phyloP scores from a whole-genome alignment of 2,113 vertebrate species.

The Mastomys coucha region DNA sequence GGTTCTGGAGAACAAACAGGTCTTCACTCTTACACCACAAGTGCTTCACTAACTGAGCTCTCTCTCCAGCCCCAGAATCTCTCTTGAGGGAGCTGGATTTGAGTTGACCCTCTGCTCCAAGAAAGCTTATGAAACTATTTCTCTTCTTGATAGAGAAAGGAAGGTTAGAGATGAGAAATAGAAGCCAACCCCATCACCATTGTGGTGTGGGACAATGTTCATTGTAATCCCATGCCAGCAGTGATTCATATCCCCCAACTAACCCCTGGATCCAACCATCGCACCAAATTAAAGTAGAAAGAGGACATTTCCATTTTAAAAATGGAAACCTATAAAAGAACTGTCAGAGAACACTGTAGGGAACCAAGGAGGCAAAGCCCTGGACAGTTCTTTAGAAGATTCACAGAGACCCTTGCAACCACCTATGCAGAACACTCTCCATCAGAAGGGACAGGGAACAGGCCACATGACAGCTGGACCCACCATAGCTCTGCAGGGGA shows the following conservation, averaged over 20 bases:
- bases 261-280: neutral
- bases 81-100: neutral
- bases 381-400: neutral
- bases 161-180: neutral
- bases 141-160: neutral
- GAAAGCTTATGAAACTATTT: neutral
- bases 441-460: neutral
- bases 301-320: neutral
- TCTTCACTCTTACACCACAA: too few relatives aligned
- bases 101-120: neutral
- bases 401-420: neutral
- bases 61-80: neutral
- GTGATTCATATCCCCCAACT: neutral
- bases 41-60: neutral
- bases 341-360: neutral
- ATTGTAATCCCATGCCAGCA: too few relatives aligned
- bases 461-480: neutral
- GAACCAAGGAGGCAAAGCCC: neutral
- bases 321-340: neutral
- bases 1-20: neutral
- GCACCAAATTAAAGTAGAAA: neutral
- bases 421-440: neutral
- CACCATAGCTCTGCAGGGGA: neutral
- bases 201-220: neutral
- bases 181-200: neutral